Conservation (phyloP, 2,113 vertebrate genomes). For the Corythaeola cristata region DNA sequence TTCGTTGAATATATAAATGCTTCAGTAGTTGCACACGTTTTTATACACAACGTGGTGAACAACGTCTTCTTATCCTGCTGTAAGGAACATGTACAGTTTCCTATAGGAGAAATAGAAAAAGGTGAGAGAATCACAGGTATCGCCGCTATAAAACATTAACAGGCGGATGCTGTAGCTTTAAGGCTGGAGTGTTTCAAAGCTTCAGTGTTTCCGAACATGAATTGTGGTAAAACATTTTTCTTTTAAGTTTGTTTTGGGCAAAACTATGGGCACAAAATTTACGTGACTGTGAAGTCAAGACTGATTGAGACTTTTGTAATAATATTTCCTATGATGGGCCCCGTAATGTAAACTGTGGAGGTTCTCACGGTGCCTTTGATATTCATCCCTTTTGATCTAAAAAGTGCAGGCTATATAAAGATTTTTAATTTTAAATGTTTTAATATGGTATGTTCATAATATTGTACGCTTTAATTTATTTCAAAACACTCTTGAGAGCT, state of each 20-base stretch:
- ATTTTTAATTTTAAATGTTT: not conserved
- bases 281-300: not conserved
- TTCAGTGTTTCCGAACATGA: not conserved
- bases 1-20: not conserved
- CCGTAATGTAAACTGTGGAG: not conserved
- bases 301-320: not conserved
- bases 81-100: accelerated
- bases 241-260: not conserved
- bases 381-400: not conserved
- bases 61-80: too few species aligned
- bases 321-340: not conserved
- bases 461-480: not conserved
- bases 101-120: not conserved
- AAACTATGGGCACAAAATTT: not conserved
- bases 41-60: not conserved
- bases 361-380: not conserved
- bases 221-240: not conserved
- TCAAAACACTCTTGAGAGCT: not conserved
- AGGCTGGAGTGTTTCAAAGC: not conserved
- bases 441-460: not conserved
- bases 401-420: not conserved
- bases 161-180: not conserved
- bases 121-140: not conserved
- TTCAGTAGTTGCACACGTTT: accelerated
- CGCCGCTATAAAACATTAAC: accelerated